Percentiles rank a stretch among this genome's conserved stretches.
Conservation (phyloP, 2,888 invertebrate genomes). For the Schizaphis graminum region DNA sequence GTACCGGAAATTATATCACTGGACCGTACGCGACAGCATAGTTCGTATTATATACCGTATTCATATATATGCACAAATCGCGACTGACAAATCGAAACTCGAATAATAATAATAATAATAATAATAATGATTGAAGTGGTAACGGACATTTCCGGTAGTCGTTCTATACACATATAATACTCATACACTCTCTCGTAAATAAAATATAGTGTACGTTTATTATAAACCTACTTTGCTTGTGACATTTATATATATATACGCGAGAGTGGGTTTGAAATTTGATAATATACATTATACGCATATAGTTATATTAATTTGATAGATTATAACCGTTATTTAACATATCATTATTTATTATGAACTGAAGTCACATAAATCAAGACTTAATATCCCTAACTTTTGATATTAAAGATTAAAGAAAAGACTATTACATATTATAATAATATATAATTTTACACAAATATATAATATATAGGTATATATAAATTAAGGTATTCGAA, state of each 20-base stretch:
- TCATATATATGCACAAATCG: neutral
- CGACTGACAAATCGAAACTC: slow-evolving; percentile 37
- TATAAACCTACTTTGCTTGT: neutral
- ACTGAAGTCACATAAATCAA: neutral
- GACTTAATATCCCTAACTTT: neutral
- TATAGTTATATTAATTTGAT: neutral
- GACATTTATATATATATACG: neutral
- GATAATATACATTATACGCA: neutral
- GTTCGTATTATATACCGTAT: neutral
- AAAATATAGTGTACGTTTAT: neutral
- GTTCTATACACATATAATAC: neutral
- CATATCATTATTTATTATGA: neutral
- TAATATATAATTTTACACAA: neutral
- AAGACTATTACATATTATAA: neutral
- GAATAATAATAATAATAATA: slow-evolving; percentile 23
- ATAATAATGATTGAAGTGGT: slow-evolving; percentile 20
- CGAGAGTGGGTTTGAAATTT: neutral
- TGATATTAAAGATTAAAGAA: neutral
- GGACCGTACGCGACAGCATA: neutral
- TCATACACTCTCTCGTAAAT: neutral
- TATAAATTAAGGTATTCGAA: no score
- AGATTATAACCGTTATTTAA: neutral
- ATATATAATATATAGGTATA: neutral
- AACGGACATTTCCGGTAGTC: slow-evolving; percentile 42
- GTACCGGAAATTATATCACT: slow-evolving; percentile 47